Evolutionary conservation across 2,797 vertebrate genomes (phyloP).

Genomic region (Huso huso): DNA sequence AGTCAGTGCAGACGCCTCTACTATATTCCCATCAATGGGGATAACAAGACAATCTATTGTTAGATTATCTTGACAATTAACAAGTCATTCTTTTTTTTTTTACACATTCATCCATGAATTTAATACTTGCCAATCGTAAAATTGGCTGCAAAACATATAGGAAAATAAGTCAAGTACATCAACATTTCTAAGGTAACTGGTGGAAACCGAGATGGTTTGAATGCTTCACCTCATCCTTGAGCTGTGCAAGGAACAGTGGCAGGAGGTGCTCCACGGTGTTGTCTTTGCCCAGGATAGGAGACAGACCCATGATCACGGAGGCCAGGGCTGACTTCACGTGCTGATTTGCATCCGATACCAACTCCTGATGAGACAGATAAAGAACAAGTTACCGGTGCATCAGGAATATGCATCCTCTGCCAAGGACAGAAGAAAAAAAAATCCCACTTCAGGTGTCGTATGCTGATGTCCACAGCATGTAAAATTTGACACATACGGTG

Average conservation of each 20-base stretch:
- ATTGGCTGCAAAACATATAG: no score
- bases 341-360: slow-evolving; percentile 79
- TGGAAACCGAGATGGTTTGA: not conserved
- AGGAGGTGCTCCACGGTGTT: slow-evolving; percentile 78
- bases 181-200: no score
- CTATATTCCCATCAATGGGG: no score
- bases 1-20: no score
- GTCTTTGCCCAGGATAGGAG: slow-evolving; percentile 78
- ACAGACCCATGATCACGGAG: slow-evolving; percentile 79
- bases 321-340: slow-evolving; percentile 79
- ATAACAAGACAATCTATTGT: no score
- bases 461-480: no score
- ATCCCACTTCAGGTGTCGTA: slow-evolving; percentile 10
- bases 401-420: no score
- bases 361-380: slow-evolving; percentile 50
- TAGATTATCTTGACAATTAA: slow-evolving; percentile 3
- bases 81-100: not conserved
- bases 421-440: slow-evolving; percentile 8
- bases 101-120: no score
- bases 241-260: slow-evolving; percentile 76
- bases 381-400: no score
- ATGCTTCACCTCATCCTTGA: slow-evolving; percentile 71
- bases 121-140: no score
- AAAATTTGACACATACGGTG: no score
- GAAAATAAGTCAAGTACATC: no score